These are phyloP conservation scores for Tapera naevia DNA, from an alignment of 2,797 vertebrate species.

Conservation along the genomic window DNA sequence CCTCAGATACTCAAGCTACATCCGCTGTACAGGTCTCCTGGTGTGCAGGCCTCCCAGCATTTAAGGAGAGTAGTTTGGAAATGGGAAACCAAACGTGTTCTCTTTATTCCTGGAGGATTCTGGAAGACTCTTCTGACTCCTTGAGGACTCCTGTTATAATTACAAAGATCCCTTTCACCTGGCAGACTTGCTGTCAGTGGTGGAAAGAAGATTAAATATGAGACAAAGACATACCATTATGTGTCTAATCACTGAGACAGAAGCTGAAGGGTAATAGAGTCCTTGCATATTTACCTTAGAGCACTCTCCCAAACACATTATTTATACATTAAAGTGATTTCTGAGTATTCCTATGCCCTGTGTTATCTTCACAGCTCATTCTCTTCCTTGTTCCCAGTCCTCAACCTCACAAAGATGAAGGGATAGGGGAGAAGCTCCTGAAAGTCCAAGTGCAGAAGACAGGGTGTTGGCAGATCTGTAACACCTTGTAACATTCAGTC, in stretches of 20 bases:
- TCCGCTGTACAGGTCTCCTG: too few relatives aligned
- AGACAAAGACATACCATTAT: neutral
- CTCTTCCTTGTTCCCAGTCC: neutral
- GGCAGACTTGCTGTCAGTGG: neutral
- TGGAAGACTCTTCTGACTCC: neutral
- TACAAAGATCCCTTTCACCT: neutral
- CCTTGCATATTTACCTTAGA: neutral
- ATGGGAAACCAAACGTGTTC: rapidly evolving
- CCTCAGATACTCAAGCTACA: too few relatives aligned
- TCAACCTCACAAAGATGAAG: neutral
- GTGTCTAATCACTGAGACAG: neutral
- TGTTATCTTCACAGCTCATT: neutral
- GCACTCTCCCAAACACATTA: neutral
- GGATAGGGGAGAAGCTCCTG: neutral
- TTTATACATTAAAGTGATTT: neutral
- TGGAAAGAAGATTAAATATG: neutral
- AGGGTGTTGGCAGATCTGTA: neutral
- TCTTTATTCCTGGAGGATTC: neutral
- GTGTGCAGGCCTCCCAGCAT: neutral
- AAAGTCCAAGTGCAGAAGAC: neutral
- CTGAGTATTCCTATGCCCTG: neutral
- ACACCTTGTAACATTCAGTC: neutral
- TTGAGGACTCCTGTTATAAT: neutral
- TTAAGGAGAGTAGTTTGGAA: neutral
- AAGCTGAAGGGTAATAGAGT: neutral